Percentiles rank a stretch among this genome's conserved stretches.
These are phyloP conservation scores for Polyodon spathula DNA, from an alignment of 2,113 vertebrate species.

Conservation along the genomic window DNA sequence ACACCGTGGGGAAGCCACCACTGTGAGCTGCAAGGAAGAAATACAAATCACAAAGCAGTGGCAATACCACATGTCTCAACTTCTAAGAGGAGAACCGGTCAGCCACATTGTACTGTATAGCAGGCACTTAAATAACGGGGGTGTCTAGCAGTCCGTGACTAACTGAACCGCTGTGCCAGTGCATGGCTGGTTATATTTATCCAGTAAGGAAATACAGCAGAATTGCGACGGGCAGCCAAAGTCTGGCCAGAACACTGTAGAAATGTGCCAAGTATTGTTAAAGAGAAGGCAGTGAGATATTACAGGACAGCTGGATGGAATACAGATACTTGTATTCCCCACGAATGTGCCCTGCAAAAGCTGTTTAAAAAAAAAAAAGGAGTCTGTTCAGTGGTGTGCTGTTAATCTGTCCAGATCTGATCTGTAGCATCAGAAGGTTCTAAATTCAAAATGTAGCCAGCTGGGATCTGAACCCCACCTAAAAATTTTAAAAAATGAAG, in stretches of 20 bases:
- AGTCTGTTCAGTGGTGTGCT: slow-evolving; percentile 31
- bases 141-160: slow-evolving; percentile 38
- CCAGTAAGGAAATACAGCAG: slow-evolving; percentile 52
- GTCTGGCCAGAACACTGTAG: slow-evolving; percentile 15
- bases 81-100: slow-evolving; percentile 29
- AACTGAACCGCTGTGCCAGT: slow-evolving; percentile 35
- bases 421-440: slow-evolving; percentile 54
- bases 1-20: too few species aligned
- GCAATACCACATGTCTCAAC: slow-evolving; percentile 39
- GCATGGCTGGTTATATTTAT: slow-evolving; percentile 60
- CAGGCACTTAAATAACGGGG: slow-evolving; percentile 49
- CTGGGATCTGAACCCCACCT: slow-evolving; percentile 41
- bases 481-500: slow-evolving; percentile 61
- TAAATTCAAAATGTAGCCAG: slow-evolving; percentile 32
- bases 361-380: slow-evolving; percentile 8
- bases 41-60: too few species aligned
- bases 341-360: slow-evolving; percentile 15
- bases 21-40: too few species aligned
- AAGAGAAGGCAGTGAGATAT: slow-evolving; percentile 20
- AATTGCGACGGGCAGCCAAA: slow-evolving; percentile 31
- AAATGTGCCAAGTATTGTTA: slow-evolving; percentile 31
- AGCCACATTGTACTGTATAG: slow-evolving; percentile 38
- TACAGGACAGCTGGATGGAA: slow-evolving; percentile 15
- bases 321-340: slow-evolving; percentile 25
- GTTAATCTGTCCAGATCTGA: slow-evolving; percentile 47